These are phyloP conservation scores for Heliconius eleuchia DNA, from an alignment of 1,140 invertebrate genomes.

Conservation along the genomic window DNA sequence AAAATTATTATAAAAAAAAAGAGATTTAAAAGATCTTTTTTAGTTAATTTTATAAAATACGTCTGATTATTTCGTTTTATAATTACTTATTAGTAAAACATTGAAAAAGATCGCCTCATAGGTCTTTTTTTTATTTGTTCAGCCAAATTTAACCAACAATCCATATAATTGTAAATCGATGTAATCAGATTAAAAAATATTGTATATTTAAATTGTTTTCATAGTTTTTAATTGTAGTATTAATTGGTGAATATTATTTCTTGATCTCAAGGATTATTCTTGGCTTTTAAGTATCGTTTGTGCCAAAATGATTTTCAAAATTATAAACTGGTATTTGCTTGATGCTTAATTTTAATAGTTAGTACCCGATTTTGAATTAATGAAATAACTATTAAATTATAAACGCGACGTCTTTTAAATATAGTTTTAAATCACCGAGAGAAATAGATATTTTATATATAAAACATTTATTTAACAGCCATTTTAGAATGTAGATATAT, in stretches of 20 bases:
- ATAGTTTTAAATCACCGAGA: background rate
- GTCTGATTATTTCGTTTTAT: conserved; percentile 16
- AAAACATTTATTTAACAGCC: background rate
- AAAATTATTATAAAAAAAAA: background rate
- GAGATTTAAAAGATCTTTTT: conserved; percentile 24
- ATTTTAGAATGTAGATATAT: background rate
- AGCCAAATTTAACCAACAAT: background rate
- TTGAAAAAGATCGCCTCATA: too few species aligned
- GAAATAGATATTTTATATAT: conserved; percentile 4
- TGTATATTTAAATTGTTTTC: conserved; percentile 2
- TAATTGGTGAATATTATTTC: conserved; percentile 12
- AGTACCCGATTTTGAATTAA: background rate
- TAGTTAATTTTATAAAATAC: conserved; percentile 12
- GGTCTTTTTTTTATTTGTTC: too few species aligned
- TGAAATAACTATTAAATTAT: background rate
- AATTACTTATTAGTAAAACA: background rate
- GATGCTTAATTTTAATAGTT: background rate
- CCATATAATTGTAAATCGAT: background rate
- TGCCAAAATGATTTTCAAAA: conserved; percentile 31
- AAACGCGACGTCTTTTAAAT: background rate
- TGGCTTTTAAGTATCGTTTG: conserved; percentile 24
- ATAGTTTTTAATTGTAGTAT: conserved; percentile 7
- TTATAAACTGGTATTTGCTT: conserved; percentile 4
- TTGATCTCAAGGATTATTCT: conserved; percentile 29
- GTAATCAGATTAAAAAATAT: background rate